phyloP scores from a whole-genome alignment of 2,113 vertebrate genomes.

The Larimichthys crocea region DNA sequence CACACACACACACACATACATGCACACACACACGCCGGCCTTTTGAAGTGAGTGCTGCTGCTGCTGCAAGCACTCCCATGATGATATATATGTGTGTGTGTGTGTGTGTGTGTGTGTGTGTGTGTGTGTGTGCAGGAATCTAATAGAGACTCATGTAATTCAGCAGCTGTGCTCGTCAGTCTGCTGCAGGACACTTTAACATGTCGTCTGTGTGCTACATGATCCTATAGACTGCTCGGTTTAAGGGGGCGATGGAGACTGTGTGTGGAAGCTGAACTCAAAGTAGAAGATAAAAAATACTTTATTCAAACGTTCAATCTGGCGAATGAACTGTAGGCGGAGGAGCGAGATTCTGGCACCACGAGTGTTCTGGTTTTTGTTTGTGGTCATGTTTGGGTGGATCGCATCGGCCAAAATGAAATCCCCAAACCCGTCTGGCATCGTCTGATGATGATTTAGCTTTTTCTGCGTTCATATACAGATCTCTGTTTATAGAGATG shows the following conservation, averaged over 20 bases:
- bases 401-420: too few relatives aligned
- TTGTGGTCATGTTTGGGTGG: too few relatives aligned
- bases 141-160: not conserved
- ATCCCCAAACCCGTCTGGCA: too few relatives aligned
- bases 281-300: too few relatives aligned
- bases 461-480: too few relatives aligned
- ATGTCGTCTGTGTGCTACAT: constrained; percentile 2
- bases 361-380: too few relatives aligned
- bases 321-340: not conserved
- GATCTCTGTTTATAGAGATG: too few relatives aligned
- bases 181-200: constrained; percentile 11
- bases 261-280: not conserved
- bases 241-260: not conserved
- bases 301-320: not conserved
- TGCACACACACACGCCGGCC: not conserved
- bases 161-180: constrained; percentile 70
- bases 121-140: constrained; percentile 15
- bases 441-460: too few relatives aligned
- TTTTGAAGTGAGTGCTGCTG: constrained; percentile 28
- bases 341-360: too few relatives aligned
- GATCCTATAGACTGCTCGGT: constrained; percentile 6
- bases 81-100: not conserved
- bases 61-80: constrained; percentile 20
- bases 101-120: not conserved
- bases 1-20: constrained; percentile 12